Conservation (phyloP, 2,888 invertebrate genomes). For the Acleris laterana region DNA sequence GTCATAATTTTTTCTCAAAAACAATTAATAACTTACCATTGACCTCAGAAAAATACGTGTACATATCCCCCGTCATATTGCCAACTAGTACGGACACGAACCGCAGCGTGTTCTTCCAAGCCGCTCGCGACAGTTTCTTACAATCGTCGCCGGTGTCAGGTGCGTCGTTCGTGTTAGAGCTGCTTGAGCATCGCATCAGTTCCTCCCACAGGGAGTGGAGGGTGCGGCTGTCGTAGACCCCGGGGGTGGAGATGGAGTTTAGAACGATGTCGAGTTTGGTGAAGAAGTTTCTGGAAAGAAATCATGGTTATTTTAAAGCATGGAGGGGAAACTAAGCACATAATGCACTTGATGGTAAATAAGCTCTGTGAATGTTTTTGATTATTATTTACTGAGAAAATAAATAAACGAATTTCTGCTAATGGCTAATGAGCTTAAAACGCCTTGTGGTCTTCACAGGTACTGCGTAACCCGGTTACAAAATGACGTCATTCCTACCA, state of each 20-base stretch:
- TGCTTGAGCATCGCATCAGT: slow-evolving; percentile 54
- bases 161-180: slow-evolving; percentile 39
- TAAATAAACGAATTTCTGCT: no score
- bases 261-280: slow-evolving; percentile 66
- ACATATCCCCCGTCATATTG: slow-evolving; percentile 60
- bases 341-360: no score
- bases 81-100: slow-evolving; percentile 61
- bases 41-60: slow-evolving; percentile 68
- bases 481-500: no score
- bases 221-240: slow-evolving; percentile 45
- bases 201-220: slow-evolving; percentile 59
- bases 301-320: background rate
- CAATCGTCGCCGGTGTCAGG: slow-evolving; percentile 52
- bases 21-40: slow-evolving; percentile 58
- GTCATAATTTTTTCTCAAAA: no score
- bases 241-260: slow-evolving; percentile 53
- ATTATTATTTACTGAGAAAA: no score
- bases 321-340: no score
- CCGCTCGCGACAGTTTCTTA: slow-evolving; percentile 50
- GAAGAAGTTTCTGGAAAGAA: slow-evolving; percentile 60
- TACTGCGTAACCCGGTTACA: no score
- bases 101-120: slow-evolving; percentile 60
- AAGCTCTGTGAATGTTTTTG: no score
- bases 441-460: no score
- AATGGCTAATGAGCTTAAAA: no score